phyloP scores from a whole-genome alignment of 2,113 vertebrate species.

The Hassar affinis region DNA sequence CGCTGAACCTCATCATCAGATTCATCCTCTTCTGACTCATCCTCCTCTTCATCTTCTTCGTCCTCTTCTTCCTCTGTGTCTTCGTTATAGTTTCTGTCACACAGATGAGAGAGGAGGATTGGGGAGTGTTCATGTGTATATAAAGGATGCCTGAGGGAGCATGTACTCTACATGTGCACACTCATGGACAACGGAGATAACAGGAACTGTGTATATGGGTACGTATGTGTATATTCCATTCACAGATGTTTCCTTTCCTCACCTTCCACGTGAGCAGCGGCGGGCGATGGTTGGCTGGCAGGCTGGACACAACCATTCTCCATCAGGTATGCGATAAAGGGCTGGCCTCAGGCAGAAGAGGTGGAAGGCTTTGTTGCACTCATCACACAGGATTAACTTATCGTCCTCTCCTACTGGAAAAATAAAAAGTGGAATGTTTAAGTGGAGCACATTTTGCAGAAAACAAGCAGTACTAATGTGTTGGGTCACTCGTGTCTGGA shows the following conservation, averaged over 20 bases:
- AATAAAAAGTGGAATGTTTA: not conserved
- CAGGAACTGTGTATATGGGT: not conserved
- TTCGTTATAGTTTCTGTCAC: slow-evolving; percentile 84
- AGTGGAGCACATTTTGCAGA: not conserved
- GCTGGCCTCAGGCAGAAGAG: slow-evolving; percentile 92
- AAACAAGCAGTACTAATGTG: too few species aligned
- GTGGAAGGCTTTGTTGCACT: slow-evolving; percentile 98
- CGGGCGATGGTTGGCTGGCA: slow-evolving; percentile 89
- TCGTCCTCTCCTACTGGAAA: slow-evolving; percentile 85
- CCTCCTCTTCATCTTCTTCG: slow-evolving; percentile 80
- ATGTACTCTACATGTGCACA: not conserved
- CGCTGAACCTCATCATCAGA: slow-evolving; percentile 85
- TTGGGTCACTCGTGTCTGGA: too few species aligned
- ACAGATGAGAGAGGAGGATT: not conserved
- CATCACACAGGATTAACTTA: slow-evolving; percentile 94
- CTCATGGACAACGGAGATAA: not conserved
- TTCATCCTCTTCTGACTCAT: slow-evolving; percentile 76
- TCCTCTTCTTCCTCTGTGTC: slow-evolving; percentile 78
- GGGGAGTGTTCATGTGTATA: too few species aligned
- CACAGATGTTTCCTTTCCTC: not conserved
- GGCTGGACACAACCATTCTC: slow-evolving; percentile 93
- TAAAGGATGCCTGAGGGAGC: not conserved
- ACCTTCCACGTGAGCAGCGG: slow-evolving; percentile 88
- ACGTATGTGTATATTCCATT: too few species aligned
- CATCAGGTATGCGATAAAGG: slow-evolving; percentile 86